A percentile compares a stretch with the other conserved stretches of the same genome.
Evolutionary conservation across 2,888 invertebrate genomes (phyloP).

Genomic region (Drosophila anomalipes): DNA sequence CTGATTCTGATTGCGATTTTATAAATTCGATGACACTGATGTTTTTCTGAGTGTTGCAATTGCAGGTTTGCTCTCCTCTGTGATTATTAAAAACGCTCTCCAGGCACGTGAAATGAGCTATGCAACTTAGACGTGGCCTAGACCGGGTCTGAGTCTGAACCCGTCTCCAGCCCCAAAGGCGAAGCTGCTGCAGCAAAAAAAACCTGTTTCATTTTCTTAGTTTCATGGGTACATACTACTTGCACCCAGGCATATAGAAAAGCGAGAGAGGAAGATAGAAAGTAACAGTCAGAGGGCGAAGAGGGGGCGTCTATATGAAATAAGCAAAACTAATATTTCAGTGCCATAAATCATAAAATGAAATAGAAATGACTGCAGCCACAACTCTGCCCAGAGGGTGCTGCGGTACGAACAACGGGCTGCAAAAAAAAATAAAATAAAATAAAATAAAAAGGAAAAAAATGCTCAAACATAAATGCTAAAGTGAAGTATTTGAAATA

Average conservation of each 20-base stretch:
- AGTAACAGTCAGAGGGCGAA: not conserved
- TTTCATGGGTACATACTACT: slow-evolving; percentile 6
- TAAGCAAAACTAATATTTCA: slow-evolving; percentile 84
- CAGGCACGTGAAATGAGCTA: slow-evolving; percentile 61
- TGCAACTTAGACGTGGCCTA: slow-evolving; percentile 68
- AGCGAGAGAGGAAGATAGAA: slow-evolving; percentile 1
- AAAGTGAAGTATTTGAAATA: slow-evolving; percentile 35
- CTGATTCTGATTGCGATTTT: not conserved
- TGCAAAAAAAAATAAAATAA: not conserved
- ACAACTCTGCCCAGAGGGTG: slow-evolving; percentile 20
- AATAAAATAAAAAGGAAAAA: not conserved
- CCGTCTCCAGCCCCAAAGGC: slow-evolving; percentile 23
- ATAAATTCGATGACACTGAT: not conserved
- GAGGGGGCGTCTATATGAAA: slow-evolving; percentile 60
- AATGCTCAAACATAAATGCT: slow-evolving; percentile 13
- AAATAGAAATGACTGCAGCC: slow-evolving; percentile 61
- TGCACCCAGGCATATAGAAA: not conserved
- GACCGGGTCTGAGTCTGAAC: slow-evolving; percentile 8
- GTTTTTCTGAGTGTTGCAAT: slow-evolving; percentile 8
- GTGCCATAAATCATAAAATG: slow-evolving; percentile 82
- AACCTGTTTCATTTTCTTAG: slow-evolving; percentile 28
- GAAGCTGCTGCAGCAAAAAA: slow-evolving; percentile 8
- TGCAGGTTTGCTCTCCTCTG: slow-evolving; percentile 14
- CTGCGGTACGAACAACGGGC: slow-evolving; percentile 23
- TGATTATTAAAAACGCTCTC: slow-evolving; percentile 67